Conservation (phyloP, 1,140 invertebrate genomes). For the Brachionus plicatilis region DNA sequence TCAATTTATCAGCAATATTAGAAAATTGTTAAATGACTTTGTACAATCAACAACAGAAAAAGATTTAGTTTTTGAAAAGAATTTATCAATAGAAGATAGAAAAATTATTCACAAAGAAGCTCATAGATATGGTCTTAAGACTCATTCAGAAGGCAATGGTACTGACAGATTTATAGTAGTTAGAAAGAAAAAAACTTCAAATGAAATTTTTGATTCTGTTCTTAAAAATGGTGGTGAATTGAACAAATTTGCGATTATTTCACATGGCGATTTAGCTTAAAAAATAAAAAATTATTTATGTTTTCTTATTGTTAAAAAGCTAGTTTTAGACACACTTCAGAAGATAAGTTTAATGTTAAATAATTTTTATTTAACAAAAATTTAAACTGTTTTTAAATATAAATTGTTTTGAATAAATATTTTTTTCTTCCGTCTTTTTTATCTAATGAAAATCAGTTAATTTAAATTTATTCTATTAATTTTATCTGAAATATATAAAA, state of each 20-base stretch:
- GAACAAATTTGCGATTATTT: constrained; percentile 15
- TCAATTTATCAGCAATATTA: constrained; percentile 9
- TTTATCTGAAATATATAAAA: too few species aligned
- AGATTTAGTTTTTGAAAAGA: constrained; percentile 31
- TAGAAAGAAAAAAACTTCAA: background rate
- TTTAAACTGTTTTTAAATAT: too few species aligned
- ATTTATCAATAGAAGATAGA: constrained; percentile 7
- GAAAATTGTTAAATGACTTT: constrained; percentile 20
- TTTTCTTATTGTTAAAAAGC: too few species aligned
- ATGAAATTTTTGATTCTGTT: constrained; percentile 10
- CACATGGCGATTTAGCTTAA: background rate
- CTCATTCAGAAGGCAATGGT: background rate
- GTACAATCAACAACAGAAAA: background rate
- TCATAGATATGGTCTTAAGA: background rate
- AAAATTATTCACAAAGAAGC: constrained; percentile 28
- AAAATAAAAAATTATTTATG: too few species aligned
- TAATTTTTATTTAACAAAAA: too few species aligned
- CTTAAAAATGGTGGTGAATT: background rate
- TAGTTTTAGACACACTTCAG: too few species aligned
- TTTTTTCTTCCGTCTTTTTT: too few species aligned
- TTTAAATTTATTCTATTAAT: too few species aligned
- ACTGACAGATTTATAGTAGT: constrained; percentile 12
- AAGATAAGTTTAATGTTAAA: too few species aligned
- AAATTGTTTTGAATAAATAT: too few species aligned
- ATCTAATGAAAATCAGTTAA: too few species aligned